phyloP scores from a whole-genome alignment of 2,888 invertebrate genomes.

The Torymus auratus region DNA sequence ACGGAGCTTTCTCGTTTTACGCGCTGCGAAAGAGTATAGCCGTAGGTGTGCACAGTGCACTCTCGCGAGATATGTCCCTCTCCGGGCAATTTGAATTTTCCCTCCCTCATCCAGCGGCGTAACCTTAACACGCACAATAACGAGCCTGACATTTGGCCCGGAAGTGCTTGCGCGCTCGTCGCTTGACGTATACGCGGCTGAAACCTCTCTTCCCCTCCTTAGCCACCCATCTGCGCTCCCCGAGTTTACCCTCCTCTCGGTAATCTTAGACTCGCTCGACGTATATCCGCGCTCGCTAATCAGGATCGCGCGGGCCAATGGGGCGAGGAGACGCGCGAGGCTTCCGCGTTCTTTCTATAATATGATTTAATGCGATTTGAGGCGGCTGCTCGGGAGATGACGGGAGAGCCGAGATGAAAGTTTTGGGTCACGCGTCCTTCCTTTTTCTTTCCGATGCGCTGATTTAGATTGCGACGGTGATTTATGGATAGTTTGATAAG shows the following conservation, averaged over 20 bases:
- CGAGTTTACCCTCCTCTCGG: background rate
- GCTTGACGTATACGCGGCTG: background rate
- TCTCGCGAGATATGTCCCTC: background rate
- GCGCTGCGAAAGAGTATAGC: background rate
- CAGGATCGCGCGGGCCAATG: too few species aligned
- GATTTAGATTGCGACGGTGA: too few species aligned
- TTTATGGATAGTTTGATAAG: too few species aligned
- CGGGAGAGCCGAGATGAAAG: too few species aligned
- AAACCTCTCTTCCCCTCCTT: background rate
- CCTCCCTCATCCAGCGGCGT: background rate
- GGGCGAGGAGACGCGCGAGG: too few species aligned
- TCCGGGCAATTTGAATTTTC: slow-evolving; percentile 32
- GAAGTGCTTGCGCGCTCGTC: background rate
- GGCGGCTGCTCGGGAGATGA: too few species aligned
- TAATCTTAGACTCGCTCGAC: too few species aligned
- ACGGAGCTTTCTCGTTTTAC: background rate
- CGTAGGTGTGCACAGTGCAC: background rate
- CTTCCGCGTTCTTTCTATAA: too few species aligned
- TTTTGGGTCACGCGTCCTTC: background rate
- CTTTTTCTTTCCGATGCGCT: background rate
- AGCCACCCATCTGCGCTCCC: background rate
- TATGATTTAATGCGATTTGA: too few species aligned
- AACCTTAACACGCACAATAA: slow-evolving; percentile 31
- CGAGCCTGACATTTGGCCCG: slow-evolving; percentile 23
- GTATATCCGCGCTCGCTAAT: too few species aligned